Evolutionary conservation across 2,888 invertebrate species (phyloP).

Genomic region (Philonicus albiceps): DNA sequence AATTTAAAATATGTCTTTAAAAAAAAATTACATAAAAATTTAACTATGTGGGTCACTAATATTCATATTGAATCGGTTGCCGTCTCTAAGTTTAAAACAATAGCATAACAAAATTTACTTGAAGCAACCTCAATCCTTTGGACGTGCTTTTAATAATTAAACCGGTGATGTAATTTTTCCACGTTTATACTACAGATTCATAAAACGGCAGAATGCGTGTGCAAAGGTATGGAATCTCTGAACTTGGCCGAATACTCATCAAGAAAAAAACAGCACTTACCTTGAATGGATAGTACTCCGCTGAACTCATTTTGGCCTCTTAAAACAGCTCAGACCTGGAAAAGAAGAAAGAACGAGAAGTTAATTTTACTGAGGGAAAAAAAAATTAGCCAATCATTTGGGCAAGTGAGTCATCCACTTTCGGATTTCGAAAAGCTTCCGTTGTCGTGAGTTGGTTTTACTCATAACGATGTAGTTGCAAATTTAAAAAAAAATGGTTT

Average conservation of each 20-base stretch:
- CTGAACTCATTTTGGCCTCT: constrained; percentile 74
- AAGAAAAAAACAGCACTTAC: constrained; percentile 64
- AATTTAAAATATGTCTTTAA: too few species aligned
- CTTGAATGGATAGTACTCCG: constrained; percentile 88
- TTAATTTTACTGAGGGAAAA: not conserved
- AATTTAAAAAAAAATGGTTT: not conserved
- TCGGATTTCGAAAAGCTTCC: not conserved
- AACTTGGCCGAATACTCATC: not conserved
- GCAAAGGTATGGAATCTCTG: not conserved
- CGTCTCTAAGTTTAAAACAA: not conserved
- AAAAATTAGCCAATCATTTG: not conserved
- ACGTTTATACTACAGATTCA: not conserved
- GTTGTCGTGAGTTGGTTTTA: not conserved
- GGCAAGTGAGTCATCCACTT: not conserved
- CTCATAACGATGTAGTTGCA: not conserved
- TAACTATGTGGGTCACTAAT: not conserved
- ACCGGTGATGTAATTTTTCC: not conserved
- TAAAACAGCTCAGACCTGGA: constrained; percentile 58
- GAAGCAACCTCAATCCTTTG: not conserved
- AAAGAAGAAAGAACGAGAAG: constrained; percentile 53
- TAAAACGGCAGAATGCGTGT: not conserved
- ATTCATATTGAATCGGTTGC: not conserved
- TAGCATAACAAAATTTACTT: not conserved
- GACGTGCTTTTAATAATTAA: constrained; percentile 16
- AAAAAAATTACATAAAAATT: too few species aligned